These are phyloP conservation scores for Aspidiotus rigidus DNA, from an alignment of 2,888 invertebrate genomes.

Conservation along the genomic window DNA sequence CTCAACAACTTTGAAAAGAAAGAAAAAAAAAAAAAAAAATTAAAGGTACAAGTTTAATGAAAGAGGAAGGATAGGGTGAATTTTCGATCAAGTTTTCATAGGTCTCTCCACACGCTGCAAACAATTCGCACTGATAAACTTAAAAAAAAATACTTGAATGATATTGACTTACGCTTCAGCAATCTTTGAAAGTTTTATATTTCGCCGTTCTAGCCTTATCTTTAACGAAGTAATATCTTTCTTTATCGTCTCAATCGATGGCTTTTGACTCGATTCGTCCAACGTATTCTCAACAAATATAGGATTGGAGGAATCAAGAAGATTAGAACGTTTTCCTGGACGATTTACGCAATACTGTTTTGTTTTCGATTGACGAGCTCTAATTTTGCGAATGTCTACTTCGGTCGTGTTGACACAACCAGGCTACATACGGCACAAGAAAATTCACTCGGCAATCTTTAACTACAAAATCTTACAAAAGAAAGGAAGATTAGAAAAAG, in stretches of 20 bases:
- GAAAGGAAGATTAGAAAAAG: neutral
- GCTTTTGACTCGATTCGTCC: conserved; percentile 36
- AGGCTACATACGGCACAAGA: conserved; percentile 52
- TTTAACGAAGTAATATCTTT: conserved; percentile 66
- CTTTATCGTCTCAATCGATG: conserved; percentile 52
- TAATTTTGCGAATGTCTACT: conserved; percentile 94
- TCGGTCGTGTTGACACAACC: conserved; percentile 99
- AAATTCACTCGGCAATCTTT: neutral
- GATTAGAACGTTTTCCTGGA: conserved; percentile 42
- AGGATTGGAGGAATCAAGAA: conserved; percentile 44
- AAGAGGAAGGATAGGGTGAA: neutral
- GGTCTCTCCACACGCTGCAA: too few species aligned
- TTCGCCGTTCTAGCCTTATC: conserved; percentile 72
- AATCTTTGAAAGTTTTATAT: conserved; percentile 85
- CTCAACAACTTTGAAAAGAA: too few species aligned
- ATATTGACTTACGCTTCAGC: conserved; percentile 74
- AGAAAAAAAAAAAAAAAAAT: neutral
- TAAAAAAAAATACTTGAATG: neutral
- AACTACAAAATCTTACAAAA: neutral
- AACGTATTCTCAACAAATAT: conserved; percentile 39
- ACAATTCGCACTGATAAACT: too few species aligned
- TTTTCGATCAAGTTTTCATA: too few species aligned
- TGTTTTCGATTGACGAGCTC: conserved; percentile 61
- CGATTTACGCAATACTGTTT: conserved; percentile 26
- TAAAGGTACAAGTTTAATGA: neutral